Evolutionary conservation across 2,797 vertebrate species (phyloP), one percentile per base, ranked within the genome.

Genomic region (Pseudochirops cupreus): DNA sequence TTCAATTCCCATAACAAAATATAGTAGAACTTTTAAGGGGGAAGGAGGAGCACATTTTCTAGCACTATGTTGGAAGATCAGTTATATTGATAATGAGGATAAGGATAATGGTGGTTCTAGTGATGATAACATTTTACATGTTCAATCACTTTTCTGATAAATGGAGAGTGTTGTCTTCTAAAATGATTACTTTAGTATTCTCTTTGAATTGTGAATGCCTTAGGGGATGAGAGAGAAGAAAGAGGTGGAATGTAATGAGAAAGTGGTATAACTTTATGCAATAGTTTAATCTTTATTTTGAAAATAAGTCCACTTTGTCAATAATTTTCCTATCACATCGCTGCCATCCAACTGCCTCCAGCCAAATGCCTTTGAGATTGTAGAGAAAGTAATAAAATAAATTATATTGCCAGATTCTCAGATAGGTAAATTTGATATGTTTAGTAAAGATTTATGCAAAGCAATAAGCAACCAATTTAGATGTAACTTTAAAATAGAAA

Each of bases 361-460:
- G 96, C 0, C 0, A 95, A 93, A 97, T 94, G 57, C 52, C 0
- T 94, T 91, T 91, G 53, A 9, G 95, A 97, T 94, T 96, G 33
- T 31, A 96, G 97, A 62, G 33, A 94, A 54, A 58, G 58, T 74
- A 39, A 97, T 95, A 96, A 91, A 94, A 67, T 0, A 56, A 95
- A 94, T 93, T 82, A 4, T 93, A 29, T 2, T 96, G 26, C 29
- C 96, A 56, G 53, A 97, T 94, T 92, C 96, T 93, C 54, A 91
- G 33, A 91, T 91, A n/a, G 89, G 67, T 95, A 96, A 97, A 98
- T 95, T 93, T 97, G 33, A 62, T 82, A 91, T 3, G 1, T 92
- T 98, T 97, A 95, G 33, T 33, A 96, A 39, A 97, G 82, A 96
- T 97, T 97, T 98, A 97, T 98, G 92, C 10, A 21, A 95, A 92